A percentile compares a stretch with the other conserved stretches of the same genome.
These are phyloP conservation scores for Spinus pinus DNA, from an alignment of 2,797 vertebrate genomes.

Conservation along the genomic window DNA sequence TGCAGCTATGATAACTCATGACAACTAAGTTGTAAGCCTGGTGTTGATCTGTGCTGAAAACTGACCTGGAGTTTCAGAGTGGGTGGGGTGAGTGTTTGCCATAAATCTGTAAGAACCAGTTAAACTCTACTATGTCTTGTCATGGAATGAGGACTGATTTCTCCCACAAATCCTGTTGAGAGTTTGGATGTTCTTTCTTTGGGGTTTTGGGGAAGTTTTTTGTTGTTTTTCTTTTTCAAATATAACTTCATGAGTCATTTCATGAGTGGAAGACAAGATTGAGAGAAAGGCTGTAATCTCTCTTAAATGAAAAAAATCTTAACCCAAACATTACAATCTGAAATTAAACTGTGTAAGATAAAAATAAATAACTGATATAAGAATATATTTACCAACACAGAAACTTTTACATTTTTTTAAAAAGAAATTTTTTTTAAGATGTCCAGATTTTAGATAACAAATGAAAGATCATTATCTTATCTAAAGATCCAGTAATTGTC, in stretches of 20 bases:
- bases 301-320: background rate
- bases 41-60: background rate
- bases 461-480: background rate
- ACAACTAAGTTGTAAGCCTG: background rate
- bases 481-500: background rate
- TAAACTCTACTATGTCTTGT: background rate
- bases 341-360: background rate
- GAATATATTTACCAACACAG: background rate
- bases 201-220: background rate
- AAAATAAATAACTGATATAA: background rate
- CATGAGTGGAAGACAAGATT: background rate
- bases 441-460: background rate
- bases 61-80: accelerated
- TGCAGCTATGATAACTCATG: background rate
- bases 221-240: background rate
- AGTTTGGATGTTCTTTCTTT: background rate
- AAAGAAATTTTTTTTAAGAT: too few relatives aligned
- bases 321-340: background rate
- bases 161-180: background rate
- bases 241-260: background rate
- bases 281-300: background rate
- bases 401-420: background rate
- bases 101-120: background rate
- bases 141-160: background rate
- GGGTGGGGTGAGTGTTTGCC: accelerated